Conservation (phyloP, 2,113 vertebrate species). For the Uria aalge region DNA sequence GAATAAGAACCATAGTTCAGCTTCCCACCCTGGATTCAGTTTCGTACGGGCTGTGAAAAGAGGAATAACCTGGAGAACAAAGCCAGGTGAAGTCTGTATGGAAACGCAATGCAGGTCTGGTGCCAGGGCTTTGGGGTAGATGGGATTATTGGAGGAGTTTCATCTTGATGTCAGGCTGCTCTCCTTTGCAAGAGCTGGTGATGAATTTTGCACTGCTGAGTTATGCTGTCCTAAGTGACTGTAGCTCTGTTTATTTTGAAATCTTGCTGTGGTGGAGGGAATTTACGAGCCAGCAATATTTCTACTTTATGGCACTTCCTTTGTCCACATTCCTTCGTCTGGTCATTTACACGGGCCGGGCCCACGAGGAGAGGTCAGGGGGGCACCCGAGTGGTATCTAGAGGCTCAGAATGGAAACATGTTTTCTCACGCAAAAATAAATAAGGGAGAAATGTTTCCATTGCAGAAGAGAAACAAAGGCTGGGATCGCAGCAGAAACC, state of each 20-base stretch:
- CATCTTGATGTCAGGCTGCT: not conserved
- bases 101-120: not conserved
- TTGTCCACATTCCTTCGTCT: conserved; percentile 56
- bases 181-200: not conserved
- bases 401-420: conserved; percentile 53
- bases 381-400: conserved; percentile 25
- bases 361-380: conserved; percentile 49
- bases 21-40: not conserved
- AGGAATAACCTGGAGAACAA: not conserved
- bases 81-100: not conserved
- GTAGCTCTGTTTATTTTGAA: conserved; percentile 65
- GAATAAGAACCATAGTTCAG: not conserved
- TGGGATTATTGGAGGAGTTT: not conserved
- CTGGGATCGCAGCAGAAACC: not conserved
- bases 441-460: conserved; percentile 44
- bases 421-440: conserved; percentile 65
- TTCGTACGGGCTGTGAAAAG: not conserved
- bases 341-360: conserved; percentile 43
- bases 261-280: conserved; percentile 38
- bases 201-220: conserved; percentile 32
- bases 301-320: conserved; percentile 68
- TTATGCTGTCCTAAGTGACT: conserved; percentile 47
- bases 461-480: not conserved
- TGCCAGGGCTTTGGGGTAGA: not conserved
- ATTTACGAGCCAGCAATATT: conserved; percentile 64